Evolutionary conservation across 2,797 vertebrate species (phyloP), one percentile per base, ranked within the genome.

Genomic region (Yasuhikotakia modesta): DNA sequence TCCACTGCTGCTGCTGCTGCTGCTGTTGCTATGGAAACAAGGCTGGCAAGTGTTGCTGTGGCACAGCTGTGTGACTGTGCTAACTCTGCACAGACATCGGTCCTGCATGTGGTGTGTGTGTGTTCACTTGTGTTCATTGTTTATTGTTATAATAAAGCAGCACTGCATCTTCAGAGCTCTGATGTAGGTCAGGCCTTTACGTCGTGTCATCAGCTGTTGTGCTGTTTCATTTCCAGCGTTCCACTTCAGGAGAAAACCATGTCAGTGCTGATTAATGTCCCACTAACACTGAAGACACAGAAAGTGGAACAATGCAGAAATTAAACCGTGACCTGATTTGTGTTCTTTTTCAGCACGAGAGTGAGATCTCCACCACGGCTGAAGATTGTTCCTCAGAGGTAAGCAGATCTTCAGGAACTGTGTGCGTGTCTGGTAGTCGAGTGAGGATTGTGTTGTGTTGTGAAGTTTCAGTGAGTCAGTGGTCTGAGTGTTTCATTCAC

Each of bases 361-460:
- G 94, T 89, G 96, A 98, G 88, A 90, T 96, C 85, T 96, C 96
- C 64, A 95, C 95, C 21, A 96, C 96, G 5, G 94, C 95, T 46
- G 96, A 98, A 88, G 96, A 98, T 91, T 98, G 93, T 87, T 97
- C 96, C 79, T 97, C 97, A 43, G 97, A 98, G 96, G 97, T 98
- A 93, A 90, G 88, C 46, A 35, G 35, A 35, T 5, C 35, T 35
- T 35, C 35, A 35, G 35, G 5, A 35, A 35, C 35, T 3, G 35
- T 35, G 35, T n/a, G n/a, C n/a, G n/a, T n/a, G n/a, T n/a, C n/a
- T n/a, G n/a, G n/a, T n/a, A n/a, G n/a, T n/a, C n/a, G n/a, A n/a
- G n/a, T n/a, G n/a, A n/a, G n/a, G n/a, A n/a, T n/a, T n/a, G n/a
- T n/a, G n/a, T n/a, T n/a, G n/a, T n/a, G n/a, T n/a, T n/a, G n/a